phyloP scores from a whole-genome alignment of 2,797 vertebrate species.

The Phoeniculus purpureus region DNA sequence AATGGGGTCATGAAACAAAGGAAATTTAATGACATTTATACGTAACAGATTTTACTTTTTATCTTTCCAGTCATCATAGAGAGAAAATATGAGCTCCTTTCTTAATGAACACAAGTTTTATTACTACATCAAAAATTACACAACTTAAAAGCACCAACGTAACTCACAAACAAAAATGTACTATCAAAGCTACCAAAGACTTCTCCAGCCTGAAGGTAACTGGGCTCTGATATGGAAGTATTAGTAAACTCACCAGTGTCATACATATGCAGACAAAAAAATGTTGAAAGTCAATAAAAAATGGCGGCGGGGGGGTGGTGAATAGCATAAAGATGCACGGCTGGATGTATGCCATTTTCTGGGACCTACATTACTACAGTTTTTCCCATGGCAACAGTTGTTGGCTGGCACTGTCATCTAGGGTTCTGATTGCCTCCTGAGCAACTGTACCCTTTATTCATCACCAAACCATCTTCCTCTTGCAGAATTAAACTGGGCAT shows the following conservation, averaged over 20 bases:
- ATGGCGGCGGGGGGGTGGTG: too few relatives aligned
- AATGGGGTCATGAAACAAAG: constrained; percentile 49
- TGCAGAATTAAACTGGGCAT: neutral
- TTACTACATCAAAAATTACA: neutral
- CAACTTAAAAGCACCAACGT: neutral
- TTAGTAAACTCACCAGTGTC: neutral
- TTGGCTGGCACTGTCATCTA: neutral
- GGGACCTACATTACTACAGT: neutral
- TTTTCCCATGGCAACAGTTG: neutral
- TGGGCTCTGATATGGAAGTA: neutral
- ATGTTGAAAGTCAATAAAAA: neutral
- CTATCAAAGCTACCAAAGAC: neutral
- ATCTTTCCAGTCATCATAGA: neutral
- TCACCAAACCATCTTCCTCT: neutral
- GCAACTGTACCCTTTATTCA: neutral
- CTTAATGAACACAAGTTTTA: neutral
- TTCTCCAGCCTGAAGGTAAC: neutral
- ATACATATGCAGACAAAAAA: neutral
- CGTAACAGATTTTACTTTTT: neutral
- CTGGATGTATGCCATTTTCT: neutral
- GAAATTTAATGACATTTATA: constrained; percentile 56
- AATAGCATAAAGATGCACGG: rapidly evolving
- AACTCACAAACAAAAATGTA: neutral
- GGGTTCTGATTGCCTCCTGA: neutral
- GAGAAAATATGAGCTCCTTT: neutral